phyloP scores from a whole-genome alignment of 2,888 invertebrate species.

The Drosophila pullipes region DNA sequence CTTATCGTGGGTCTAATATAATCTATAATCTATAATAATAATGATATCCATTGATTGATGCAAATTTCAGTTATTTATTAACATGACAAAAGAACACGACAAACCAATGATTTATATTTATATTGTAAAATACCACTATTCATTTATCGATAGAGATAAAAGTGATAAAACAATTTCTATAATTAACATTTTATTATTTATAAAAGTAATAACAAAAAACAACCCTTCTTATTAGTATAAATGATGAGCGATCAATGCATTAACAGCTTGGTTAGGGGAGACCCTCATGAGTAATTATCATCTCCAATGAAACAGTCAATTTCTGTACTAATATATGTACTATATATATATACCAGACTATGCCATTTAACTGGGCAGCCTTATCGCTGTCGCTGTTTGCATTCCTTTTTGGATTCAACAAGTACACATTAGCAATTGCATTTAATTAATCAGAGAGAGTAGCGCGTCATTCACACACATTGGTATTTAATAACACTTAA shows the following conservation, averaged over 20 bases:
- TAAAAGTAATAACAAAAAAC: background rate
- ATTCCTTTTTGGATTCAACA: conserved; percentile 23
- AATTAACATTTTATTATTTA: conserved; percentile 6
- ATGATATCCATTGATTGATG: background rate
- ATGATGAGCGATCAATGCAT: conserved; percentile 17
- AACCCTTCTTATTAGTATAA: background rate
- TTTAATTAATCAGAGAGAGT: conserved; percentile 44
- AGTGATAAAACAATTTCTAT: background rate
- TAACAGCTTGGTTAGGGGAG: background rate
- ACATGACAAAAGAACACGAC: background rate
- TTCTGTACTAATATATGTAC: conserved; percentile 5
- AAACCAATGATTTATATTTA: background rate
- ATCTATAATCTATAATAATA: background rate
- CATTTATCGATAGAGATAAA: background rate
- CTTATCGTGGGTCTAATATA: background rate
- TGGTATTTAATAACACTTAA: conserved; percentile 38
- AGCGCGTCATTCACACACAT: background rate
- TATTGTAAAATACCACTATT: background rate
- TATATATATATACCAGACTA: background rate
- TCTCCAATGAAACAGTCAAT: conserved; percentile 25
- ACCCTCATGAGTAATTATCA: conserved; percentile 2
- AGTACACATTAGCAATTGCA: conserved; percentile 28
- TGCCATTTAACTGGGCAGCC: conserved; percentile 21
- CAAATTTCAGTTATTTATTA: background rate
- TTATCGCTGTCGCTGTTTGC: conserved; percentile 22